Conservation (phyloP, 2,888 invertebrate species). For the Plagiodera versicolora region DNA sequence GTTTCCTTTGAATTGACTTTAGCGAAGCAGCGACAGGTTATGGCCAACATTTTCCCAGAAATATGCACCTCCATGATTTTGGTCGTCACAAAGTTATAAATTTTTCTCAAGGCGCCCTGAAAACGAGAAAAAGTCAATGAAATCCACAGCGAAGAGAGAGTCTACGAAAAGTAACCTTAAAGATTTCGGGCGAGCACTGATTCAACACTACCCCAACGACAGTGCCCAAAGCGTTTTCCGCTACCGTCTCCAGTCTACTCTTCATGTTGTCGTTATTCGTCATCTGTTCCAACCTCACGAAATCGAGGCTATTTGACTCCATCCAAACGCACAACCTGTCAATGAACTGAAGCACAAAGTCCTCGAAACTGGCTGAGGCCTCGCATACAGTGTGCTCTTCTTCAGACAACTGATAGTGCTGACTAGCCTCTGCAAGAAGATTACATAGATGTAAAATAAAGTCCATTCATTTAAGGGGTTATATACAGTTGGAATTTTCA, state of each 20-base stretch:
- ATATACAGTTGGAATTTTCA: no score
- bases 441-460: no score
- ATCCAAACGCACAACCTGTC: slow-evolving; percentile 75
- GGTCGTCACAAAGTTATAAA: slow-evolving; percentile 72
- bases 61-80: slow-evolving; percentile 82
- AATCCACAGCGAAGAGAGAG: no score
- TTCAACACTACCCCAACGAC: slow-evolving; percentile 69
- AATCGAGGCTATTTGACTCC: slow-evolving; percentile 71
- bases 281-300: slow-evolving; percentile 66
- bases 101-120: slow-evolving; percentile 70
- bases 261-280: slow-evolving; percentile 60
- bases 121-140: no score
- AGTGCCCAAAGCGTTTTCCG: slow-evolving; percentile 70
- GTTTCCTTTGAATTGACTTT: slow-evolving; percentile 70
- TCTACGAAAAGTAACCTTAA: slow-evolving; percentile 54
- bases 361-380: slow-evolving; percentile 84
- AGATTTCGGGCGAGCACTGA: slow-evolving; percentile 70
- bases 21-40: slow-evolving; percentile 68
- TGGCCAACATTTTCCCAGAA: slow-evolving; percentile 78
- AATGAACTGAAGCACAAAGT: slow-evolving; percentile 83
- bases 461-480: no score
- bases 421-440: slow-evolving; percentile 59
- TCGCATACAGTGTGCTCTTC: slow-evolving; percentile 76
- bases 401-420: slow-evolving; percentile 69
- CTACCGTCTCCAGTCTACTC: slow-evolving; percentile 70